Percentiles rank a stretch among this genome's conserved stretches.
These are phyloP conservation scores for Trachelus troglodyta DNA, from an alignment of 2,888 invertebrate species.

Conservation along the genomic window DNA sequence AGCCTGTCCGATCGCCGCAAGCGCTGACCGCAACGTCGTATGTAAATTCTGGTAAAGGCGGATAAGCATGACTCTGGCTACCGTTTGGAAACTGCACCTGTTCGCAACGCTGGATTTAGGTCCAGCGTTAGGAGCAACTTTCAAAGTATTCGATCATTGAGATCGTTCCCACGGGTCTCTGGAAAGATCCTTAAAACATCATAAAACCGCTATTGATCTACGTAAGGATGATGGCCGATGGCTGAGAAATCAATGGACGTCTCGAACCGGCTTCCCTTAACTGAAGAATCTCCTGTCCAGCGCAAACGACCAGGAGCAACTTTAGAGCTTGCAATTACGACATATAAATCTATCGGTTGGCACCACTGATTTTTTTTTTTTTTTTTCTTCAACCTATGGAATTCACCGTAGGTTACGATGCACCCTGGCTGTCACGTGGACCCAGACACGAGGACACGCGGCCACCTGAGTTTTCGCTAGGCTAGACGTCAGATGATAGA, in stretches of 20 bases:
- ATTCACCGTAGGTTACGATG: background rate
- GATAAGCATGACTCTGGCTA: background rate
- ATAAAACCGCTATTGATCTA: background rate
- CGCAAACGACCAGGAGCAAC: background rate
- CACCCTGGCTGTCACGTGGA: background rate
- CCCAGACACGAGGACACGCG: background rate
- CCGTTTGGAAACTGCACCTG: background rate
- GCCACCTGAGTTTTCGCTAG: background rate
- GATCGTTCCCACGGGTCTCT: background rate
- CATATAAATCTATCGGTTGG: constrained; percentile 18
- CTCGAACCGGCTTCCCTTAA: background rate
- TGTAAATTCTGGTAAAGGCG: background rate
- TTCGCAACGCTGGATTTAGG: background rate
- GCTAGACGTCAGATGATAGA: background rate
- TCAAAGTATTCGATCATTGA: background rate
- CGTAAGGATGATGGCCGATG: background rate
- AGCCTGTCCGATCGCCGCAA: constrained; percentile 1
- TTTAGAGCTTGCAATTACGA: constrained; percentile 16
- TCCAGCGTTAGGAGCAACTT: background rate
- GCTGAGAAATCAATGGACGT: background rate
- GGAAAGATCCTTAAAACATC: background rate
- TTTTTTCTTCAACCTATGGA: background rate
- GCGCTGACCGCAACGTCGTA: constrained; percentile 1
- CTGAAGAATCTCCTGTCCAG: background rate
- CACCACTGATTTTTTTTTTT: background rate